Base-by-base conservation (phyloP, 2,113 vertebrate genomes). In the Melanerpes aurifrons region DNA sequence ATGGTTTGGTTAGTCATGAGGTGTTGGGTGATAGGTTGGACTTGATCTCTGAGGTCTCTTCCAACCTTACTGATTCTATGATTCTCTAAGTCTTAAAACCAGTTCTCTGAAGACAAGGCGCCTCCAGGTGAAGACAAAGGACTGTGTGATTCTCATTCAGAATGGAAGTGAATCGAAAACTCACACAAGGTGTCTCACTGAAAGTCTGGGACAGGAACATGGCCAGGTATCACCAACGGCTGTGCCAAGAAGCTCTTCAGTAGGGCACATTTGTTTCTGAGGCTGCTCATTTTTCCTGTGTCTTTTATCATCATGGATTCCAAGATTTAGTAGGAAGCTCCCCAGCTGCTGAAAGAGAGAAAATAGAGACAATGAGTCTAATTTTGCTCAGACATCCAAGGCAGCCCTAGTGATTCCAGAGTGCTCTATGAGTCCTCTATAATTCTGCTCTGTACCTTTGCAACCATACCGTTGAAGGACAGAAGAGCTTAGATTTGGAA, bases 341-440 rank as follows among this genome's bases (percentile, higher is more conserved):
- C 40, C 58, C 57, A 89, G 47, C 40, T 84, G 48, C 86, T 81
- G 53, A 58, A 80, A 26, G 0, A 3, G 4, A 50, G 13, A 17
- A 24, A 15, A 37, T 12, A 43, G 66, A 83, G 24, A 43, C 21
- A 63, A 87, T 3, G 14, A n/a, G 15, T 48, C 57, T 29, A 29
- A 22, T 13, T 32, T 69, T 48, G 47, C 58, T 54, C 67, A 26
- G 37, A 15, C 28, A n/a, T 6, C 53, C 18, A 16, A 62, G 56
- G 17, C 37, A 81, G 31, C 45, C 15, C 45, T 15, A 22, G 19
- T 10, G 20, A 59, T 14, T 62, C 45, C 66, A 75, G 45, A 25
- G 37, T 16, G 17, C 16, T 21, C 50, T 53, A 53, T 17, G 7
- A 10, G 64, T 68, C 43, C 61, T 0, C 0, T 26, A 10, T 2